Conservation (phyloP, 2,888 invertebrate species). For the Octodonta nipae region DNA sequence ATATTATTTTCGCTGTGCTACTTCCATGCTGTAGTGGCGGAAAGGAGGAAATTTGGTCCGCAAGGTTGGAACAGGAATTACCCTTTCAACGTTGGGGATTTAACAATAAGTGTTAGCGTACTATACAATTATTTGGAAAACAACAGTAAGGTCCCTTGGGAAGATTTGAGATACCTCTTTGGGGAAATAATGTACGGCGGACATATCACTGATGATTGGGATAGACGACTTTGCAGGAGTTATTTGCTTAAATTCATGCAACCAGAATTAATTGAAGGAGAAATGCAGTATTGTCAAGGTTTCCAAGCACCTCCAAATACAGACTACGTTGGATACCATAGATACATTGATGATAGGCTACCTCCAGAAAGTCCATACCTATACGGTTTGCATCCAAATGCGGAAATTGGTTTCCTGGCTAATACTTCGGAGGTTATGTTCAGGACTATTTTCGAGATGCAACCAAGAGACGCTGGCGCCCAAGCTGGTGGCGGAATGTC, state of each 20-base stretch:
- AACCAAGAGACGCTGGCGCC: constrained; percentile 69
- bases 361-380: constrained; percentile 80
- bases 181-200: constrained; percentile 98
- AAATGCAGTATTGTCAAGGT: constrained; percentile 57
- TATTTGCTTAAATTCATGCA: constrained; percentile 81
- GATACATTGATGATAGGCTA: constrained; percentile 72
- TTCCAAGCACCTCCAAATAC: constrained; percentile 79
- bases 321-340: constrained; percentile 76
- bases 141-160: constrained; percentile 77
- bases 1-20: constrained; percentile 82
- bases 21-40: constrained; percentile 88
- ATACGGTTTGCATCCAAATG: constrained; percentile 87
- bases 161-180: constrained; percentile 84
- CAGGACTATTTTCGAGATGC: constrained; percentile 75
- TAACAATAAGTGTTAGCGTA: constrained; percentile 85
- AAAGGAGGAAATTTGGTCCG: constrained; percentile 84
- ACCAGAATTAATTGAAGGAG: constrained; percentile 77
- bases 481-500: constrained; percentile 55
- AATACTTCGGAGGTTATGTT: constrained; percentile 75
- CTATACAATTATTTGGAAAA: constrained; percentile 82
- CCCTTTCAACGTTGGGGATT: constrained; percentile 71
- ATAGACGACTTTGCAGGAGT: constrained; percentile 71
- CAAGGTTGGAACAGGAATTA: constrained; percentile 82
- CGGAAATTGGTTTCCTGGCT: constrained; percentile 87
- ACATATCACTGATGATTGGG: constrained; percentile 95